Conservation (phyloP, 2,888 invertebrate species). For the Cryptocephalus moraei region DNA sequence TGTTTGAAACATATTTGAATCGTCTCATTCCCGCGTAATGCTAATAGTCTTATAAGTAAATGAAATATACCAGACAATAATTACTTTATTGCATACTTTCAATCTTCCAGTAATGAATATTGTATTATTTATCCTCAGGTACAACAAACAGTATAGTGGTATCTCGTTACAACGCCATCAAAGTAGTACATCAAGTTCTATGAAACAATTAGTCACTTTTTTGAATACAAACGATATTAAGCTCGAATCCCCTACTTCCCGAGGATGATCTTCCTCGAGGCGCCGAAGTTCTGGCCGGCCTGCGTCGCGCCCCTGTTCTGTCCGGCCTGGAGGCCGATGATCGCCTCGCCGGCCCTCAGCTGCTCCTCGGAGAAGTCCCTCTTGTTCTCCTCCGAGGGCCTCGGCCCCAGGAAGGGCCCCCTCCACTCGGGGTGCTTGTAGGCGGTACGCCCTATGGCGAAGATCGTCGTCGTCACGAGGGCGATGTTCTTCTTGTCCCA, state of each 20-base stretch:
- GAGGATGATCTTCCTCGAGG: conserved; percentile 68
- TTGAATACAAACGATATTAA: too few relatives aligned
- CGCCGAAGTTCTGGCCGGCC: conserved; percentile 81
- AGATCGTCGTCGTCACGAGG: conserved; percentile 77
- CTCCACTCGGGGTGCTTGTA: conserved; percentile 78
- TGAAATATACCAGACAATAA: too few relatives aligned
- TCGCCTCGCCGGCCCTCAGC: conserved; percentile 67
- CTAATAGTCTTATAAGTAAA: too few relatives aligned
- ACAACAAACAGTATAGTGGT: too few relatives aligned
- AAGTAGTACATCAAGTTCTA: too few relatives aligned
- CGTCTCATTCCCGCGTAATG: too few relatives aligned
- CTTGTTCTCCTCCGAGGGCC: conserved; percentile 75
- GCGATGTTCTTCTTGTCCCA: conserved; percentile 86
- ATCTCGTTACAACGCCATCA: too few relatives aligned
- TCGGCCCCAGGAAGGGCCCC: conserved; percentile 74
- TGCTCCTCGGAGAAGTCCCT: conserved; percentile 75
- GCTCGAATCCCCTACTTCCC: conserved; percentile 47
- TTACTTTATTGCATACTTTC: too few relatives aligned
- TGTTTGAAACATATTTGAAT: too few relatives aligned
- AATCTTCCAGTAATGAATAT: too few relatives aligned
- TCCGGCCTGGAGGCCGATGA: conserved; percentile 83
- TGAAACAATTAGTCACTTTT: too few relatives aligned
- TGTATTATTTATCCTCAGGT: too few relatives aligned
- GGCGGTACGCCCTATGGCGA: conserved; percentile 79
- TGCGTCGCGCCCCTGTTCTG: conserved; percentile 77